Base-by-base conservation (phyloP, 35 echinoderm and acorn worm genomes). In the Stichopus chloronotus region DNA sequence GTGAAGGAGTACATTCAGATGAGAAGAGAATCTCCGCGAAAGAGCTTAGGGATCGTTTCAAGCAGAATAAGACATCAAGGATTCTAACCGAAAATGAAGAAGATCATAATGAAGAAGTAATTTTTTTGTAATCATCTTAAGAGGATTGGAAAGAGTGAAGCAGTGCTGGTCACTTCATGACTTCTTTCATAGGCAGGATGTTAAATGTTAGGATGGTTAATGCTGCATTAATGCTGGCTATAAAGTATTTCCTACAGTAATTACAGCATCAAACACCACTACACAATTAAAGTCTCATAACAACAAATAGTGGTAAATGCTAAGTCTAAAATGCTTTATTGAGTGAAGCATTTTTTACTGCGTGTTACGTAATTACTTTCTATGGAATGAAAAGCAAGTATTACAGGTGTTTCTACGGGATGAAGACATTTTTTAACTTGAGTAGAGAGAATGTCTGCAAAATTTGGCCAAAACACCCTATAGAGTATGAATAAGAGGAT, bases 11-110 rank as follows among this genome's bases (percentile, higher is more conserved):
- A 52, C 13, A 57, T 7, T 12, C 13, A 6, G 87, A 24, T 2
- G 87, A 89, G 11, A 52, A 20, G 12, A 61, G 17, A 59, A 4
- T 54, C 4, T 89, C 87, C 1, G 87, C 87, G 5, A 89, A 71
- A 89, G 65, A 89, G 13, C 55, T 89, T 30, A 43, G 86, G 12
- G 86, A n/a, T 60, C 54, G 86, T 4, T 88, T 88, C 58, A 88
- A 88, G 55, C 57, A 88, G 43, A 52, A 57, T 10, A 88, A 63
- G 52, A 22, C 86, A 12, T 88, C 86, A 12, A 56, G 61, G 25
- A 61, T 88, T 19, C 12, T 69, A 14, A 57, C 61, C n/a, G 86
- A 88, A 25, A 88, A 88, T 30, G 5, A 24, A 4, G 23, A 56
- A 88, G 22, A 23, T n/a, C 56, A 56, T 20, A 30, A 54, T 23